Evolutionary conservation across 2,888 invertebrate species (phyloP).

Genomic region (Aporophyla lueneburgensis): DNA sequence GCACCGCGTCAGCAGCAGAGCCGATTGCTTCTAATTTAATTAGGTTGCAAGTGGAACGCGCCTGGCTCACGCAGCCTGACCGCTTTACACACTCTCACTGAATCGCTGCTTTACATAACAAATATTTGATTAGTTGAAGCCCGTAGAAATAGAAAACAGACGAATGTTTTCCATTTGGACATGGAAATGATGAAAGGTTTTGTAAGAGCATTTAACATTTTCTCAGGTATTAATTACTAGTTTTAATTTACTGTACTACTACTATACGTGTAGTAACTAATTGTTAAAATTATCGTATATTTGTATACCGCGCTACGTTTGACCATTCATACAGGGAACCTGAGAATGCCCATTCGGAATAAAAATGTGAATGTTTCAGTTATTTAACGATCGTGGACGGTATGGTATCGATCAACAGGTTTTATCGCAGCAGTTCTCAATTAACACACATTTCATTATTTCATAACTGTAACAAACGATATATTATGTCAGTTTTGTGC

Average conservation of each 20-base stretch:
- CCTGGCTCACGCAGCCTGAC: slow-evolving; percentile 73
- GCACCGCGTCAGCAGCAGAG: slow-evolving; percentile 70
- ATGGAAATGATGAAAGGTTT: slow-evolving; percentile 8
- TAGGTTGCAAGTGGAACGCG: slow-evolving; percentile 86
- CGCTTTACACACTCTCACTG: slow-evolving; percentile 72
- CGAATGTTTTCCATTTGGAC: background rate
- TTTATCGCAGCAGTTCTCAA: slow-evolving; percentile 35
- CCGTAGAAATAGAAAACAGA: slow-evolving; percentile 22
- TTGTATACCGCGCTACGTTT: slow-evolving; percentile 15
- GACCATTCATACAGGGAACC: slow-evolving; percentile 1
- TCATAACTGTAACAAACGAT: slow-evolving; percentile 11
- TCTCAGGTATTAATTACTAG: too few species aligned
- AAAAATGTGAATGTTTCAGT: slow-evolving; percentile 11
- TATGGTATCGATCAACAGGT: slow-evolving; percentile 24
- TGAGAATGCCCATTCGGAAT: slow-evolving; percentile 6
- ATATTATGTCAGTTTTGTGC: slow-evolving; percentile 5
- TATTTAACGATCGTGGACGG: slow-evolving; percentile 9
- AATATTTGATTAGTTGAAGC: slow-evolving; percentile 27
- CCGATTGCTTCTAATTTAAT: slow-evolving; percentile 89
- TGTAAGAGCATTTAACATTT: background rate
- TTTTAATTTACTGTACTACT: background rate
- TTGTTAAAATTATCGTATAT: background rate
- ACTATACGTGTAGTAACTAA: background rate
- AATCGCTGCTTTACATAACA: slow-evolving; percentile 68
- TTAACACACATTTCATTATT: slow-evolving; percentile 41